Base-by-base conservation (phyloP, 2,113 vertebrate species). In the Trichechus manatus region DNA sequence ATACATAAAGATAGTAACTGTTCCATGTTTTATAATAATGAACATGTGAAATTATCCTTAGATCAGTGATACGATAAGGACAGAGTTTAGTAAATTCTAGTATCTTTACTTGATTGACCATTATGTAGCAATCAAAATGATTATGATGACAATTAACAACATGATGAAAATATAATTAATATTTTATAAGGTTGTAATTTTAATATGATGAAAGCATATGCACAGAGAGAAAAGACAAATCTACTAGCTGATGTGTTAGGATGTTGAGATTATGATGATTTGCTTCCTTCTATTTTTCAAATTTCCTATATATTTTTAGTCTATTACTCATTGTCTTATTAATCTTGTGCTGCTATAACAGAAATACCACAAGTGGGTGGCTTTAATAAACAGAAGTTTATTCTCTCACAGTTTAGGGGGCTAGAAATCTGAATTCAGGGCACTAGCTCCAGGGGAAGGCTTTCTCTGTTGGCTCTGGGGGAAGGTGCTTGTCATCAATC, bases 91-190 rank as follows among this genome's bases (percentile, higher is more conserved):
- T 75, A 75, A 59, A 63, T 44, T 93, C 70, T 33, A 86, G 10
- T 75, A 29, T 39, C 14, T 77, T 82, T 75, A 78, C 53, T 64
- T 94, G 31, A 91, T 36, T 91, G n/a, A 39, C 6, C n/a, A 59
- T 86, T 78, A 81, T 82, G 10, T 5, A 92, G 42, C 23, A 92
- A 77, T 61, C 4, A 82, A 89, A 82, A 92, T 85, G 5, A 19
- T 75, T 81, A 81, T 92, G 17, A 68, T 42, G 79, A 59, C 23
- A 97, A 47, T 63, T 70, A 78, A 78, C 22, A 92, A 77, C 39
- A 89, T 78, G 19, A 9, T 93, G 64, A 93, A 81, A 82, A 78
- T 95, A 70, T 72, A 95, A 89, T 63, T 80, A 91, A 70, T 66
- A 11, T 78, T 89, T 89, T 72, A 93, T 64, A 70, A 72, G 27